phyloP scores from a whole-genome alignment of 2,113 vertebrate species.

The Agelaius phoeniceus region DNA sequence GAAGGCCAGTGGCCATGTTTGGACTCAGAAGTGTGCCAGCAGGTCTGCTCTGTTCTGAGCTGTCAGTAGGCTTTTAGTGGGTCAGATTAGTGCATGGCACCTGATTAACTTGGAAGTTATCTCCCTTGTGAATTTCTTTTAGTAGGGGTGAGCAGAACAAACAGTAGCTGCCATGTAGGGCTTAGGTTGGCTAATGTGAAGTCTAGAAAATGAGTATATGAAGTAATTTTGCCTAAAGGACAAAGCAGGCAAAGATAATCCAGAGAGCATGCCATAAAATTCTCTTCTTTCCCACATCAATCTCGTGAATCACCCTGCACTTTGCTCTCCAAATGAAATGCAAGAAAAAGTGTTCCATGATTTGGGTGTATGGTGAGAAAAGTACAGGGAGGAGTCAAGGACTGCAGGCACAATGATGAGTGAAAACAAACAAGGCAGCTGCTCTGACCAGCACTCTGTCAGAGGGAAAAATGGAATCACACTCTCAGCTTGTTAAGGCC shows the following conservation, averaged over 20 bases:
- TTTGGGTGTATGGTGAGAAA: background rate
- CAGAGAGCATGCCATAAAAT: background rate
- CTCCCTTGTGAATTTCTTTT: background rate
- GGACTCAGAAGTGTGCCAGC: background rate
- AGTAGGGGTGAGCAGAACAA: background rate
- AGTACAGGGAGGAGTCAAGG: background rate
- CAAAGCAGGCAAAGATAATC: background rate
- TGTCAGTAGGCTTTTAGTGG: background rate
- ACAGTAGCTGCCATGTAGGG: background rate
- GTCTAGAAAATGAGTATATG: background rate
- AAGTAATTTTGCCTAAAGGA: slow-evolving; percentile 24
- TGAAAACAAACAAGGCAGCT: background rate
- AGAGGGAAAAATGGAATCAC: background rate
- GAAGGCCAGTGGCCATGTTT: background rate
- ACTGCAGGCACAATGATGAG: background rate
- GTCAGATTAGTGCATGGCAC: background rate
- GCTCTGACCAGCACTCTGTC: background rate
- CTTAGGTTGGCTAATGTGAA: background rate
- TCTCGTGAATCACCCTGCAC: background rate
- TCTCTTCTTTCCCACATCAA: background rate
- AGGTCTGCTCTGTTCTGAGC: background rate
- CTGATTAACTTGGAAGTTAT: background rate
- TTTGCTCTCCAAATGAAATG: background rate
- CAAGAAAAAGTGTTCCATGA: background rate
- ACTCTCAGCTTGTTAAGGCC: background rate